Percentiles rank a stretch among this genome's conserved stretches.
These are phyloP conservation scores for Tineola bisselliella DNA, from an alignment of 2,888 invertebrate genomes.

Conservation along the genomic window DNA sequence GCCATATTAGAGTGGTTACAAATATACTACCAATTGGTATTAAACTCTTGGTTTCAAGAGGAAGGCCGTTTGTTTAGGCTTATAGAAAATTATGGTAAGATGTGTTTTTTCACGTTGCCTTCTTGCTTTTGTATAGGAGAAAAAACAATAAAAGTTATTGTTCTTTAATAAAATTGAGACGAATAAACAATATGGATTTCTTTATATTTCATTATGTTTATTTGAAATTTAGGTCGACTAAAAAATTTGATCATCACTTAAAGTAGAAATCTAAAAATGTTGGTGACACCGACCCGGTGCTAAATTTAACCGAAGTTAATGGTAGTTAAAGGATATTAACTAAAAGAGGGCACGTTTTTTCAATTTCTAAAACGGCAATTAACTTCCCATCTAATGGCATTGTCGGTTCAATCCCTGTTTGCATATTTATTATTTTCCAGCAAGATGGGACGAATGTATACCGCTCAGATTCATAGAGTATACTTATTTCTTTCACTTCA, in stretches of 20 bases:
- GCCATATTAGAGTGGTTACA: not conserved
- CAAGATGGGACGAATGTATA: too few species aligned
- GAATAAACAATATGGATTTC: too few species aligned
- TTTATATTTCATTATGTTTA: too few species aligned
- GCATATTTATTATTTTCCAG: too few species aligned
- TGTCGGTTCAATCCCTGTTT: not conserved
- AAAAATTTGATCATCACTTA: too few species aligned
- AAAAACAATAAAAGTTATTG: not conserved
- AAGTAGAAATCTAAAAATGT: not conserved
- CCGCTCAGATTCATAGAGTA: too few species aligned
- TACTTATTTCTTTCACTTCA: too few species aligned
- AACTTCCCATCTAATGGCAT: not conserved
- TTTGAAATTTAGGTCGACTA: too few species aligned
- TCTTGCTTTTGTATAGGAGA: not conserved
- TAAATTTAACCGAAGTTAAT: not conserved
- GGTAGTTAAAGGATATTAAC: not conserved
- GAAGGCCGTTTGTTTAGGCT: constrained; percentile 5
- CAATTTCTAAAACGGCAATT: constrained; percentile 5
- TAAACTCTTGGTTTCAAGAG: not conserved
- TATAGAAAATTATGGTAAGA: constrained; percentile 2
- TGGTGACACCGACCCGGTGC: not conserved
- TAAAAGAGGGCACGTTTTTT: constrained; percentile 6
- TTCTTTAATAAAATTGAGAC: not conserved
- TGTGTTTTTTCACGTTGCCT: not conserved
- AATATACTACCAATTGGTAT: not conserved